Evolutionary conservation across 2,113 vertebrate species (phyloP).

Genomic region (Pituophis catenifer): DNA sequence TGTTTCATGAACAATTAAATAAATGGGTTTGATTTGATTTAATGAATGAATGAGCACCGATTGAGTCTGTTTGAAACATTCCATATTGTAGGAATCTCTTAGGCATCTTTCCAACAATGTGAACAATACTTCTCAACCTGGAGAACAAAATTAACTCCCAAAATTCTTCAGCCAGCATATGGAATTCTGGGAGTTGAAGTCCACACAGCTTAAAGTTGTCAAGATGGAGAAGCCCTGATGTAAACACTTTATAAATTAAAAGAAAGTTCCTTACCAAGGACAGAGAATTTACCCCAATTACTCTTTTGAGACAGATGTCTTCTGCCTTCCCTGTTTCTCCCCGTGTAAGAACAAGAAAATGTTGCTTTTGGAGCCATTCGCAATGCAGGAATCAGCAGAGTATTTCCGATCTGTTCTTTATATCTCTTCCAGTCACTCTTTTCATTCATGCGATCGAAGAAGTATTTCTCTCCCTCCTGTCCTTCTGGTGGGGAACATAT

Average conservation of each 20-base stretch:
- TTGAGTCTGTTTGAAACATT: too few species aligned
- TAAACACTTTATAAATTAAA: too few species aligned
- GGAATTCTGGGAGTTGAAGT: neutral
- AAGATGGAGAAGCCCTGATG: too few species aligned
- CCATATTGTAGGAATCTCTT: neutral
- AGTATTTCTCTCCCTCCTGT: rapidly evolving
- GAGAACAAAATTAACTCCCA: neutral
- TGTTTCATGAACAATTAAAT: too few species aligned
- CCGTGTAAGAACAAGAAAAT: neutral
- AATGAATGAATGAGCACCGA: too few species aligned
- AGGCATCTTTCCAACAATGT: neutral
- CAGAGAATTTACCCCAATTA: neutral
- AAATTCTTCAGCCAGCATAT: neutral
- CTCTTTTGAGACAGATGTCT: rapidly evolving
- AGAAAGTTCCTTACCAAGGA: neutral
- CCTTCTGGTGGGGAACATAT: neutral
- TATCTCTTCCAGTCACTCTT: neutral
- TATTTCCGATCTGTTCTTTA: too few species aligned
- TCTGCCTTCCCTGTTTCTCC: rapidly evolving
- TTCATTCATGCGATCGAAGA: rapidly evolving
- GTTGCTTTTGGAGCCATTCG: neutral
- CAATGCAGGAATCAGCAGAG: neutral
- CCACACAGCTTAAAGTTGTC: neutral
- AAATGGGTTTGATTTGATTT: too few species aligned
- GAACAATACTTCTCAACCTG: neutral